phyloP scores from a whole-genome alignment of 2,113 vertebrate species.

The Rana temporaria region DNA sequence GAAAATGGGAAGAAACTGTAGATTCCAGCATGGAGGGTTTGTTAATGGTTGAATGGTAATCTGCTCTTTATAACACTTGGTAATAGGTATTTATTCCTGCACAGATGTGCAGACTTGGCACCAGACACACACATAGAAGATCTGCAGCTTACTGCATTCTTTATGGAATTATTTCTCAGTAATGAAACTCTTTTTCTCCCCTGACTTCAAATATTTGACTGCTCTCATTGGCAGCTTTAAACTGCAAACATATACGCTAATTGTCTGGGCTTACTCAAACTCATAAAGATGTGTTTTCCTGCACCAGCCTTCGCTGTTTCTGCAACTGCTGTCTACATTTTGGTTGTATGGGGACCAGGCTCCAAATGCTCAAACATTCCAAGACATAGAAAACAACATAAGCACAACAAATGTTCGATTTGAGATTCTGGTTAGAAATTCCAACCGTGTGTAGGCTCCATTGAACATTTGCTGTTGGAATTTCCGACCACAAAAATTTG shows the following conservation, averaged over 20 bases:
- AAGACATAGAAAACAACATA: neutral
- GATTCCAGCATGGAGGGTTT: slow-evolving; percentile 41
- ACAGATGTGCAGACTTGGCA: slow-evolving; percentile 54
- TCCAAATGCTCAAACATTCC: neutral
- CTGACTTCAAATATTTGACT: slow-evolving; percentile 52
- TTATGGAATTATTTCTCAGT: slow-evolving; percentile 39
- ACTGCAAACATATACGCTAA: slow-evolving; percentile 21
- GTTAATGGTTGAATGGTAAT: slow-evolving; percentile 44
- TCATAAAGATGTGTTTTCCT: slow-evolving; percentile 3
- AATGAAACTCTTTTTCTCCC: slow-evolving; percentile 41
- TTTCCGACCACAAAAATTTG: too few relatives aligned
- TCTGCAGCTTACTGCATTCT: slow-evolving; percentile 48
- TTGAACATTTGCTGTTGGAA: too few relatives aligned
- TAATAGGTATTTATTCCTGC: slow-evolving; percentile 51
- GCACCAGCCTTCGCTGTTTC: neutral
- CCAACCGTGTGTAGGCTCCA: too few relatives aligned
- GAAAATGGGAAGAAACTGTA: slow-evolving; percentile 34
- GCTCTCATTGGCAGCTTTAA: slow-evolving; percentile 25
- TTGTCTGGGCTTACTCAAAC: slow-evolving; percentile 7
- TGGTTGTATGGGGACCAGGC: neutral
- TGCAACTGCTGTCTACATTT: neutral
- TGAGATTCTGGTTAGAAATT: too few relatives aligned
- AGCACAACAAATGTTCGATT: too few relatives aligned
- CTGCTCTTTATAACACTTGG: slow-evolving; percentile 51
- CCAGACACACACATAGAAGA: slow-evolving; percentile 15